Conservation (phyloP, 2,797 vertebrate species). For the Micromesistius poutassou region DNA sequence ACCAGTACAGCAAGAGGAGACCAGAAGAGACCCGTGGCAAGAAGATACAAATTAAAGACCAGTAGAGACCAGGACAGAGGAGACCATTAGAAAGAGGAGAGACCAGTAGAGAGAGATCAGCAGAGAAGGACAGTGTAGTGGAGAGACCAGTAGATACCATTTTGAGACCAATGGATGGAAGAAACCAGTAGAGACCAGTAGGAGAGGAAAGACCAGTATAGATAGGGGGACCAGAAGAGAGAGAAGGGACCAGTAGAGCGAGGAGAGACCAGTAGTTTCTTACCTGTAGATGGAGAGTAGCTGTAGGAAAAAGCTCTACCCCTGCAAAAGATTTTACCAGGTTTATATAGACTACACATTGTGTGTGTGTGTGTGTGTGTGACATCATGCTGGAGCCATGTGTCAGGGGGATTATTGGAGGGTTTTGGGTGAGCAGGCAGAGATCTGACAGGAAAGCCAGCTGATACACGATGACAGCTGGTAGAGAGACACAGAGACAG, state of each 20-base stretch:
- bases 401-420: constrained; percentile 13
- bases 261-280: background rate
- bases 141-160: background rate
- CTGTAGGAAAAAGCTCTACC: background rate
- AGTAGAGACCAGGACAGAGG: background rate
- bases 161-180: no score
- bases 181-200: background rate
- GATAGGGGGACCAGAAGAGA: constrained; percentile 1
- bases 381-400: constrained; percentile 1
- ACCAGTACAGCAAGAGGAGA: background rate
- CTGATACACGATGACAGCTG: constrained; percentile 3
- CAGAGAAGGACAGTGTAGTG: background rate
- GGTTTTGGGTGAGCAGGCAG: constrained; percentile 27
- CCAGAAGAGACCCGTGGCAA: background rate
- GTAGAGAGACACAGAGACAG: background rate
- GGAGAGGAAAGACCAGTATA: background rate
- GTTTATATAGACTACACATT: background rate
- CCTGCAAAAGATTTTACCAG: background rate
- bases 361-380: background rate
- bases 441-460: constrained; percentile 14
- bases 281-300: constrained; percentile 4
- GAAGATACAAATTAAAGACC: background rate
- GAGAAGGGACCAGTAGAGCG: background rate
- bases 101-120: background rate
- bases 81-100: background rate